Evolutionary conservation across 2,113 vertebrate genomes (phyloP).

Genomic region (Anhinga rufa): DNA sequence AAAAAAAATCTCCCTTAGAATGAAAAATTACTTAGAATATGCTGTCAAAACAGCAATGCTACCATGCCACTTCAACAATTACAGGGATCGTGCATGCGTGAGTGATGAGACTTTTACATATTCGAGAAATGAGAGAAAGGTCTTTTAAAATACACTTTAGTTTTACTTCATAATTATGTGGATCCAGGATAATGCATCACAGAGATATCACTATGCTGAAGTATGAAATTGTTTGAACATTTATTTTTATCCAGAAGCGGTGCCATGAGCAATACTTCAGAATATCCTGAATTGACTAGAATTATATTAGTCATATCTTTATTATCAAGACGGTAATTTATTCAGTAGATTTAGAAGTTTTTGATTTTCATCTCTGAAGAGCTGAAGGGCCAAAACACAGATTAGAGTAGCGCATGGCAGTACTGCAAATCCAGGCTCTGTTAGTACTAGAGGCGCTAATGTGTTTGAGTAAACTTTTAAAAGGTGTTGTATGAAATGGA

Average conservation of each 20-base stretch:
- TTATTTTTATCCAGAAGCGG: not conserved
- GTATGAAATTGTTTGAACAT: slow-evolving; percentile 17
- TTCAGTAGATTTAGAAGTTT: not conserved
- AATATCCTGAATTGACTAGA: not conserved
- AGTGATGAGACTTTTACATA: slow-evolving; percentile 1
- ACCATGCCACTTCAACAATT: not conserved
- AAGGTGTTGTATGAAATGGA: not conserved
- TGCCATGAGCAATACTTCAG: not conserved
- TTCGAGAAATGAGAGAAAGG: not conserved
- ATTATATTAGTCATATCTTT: slow-evolving; percentile 18
- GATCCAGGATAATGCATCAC: not conserved
- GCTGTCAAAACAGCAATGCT: not conserved
- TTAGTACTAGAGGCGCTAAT: not conserved
- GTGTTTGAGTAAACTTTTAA: not conserved
- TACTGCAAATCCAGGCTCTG: not conserved
- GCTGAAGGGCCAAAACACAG: slow-evolving; percentile 9
- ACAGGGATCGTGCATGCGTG: not conserved
- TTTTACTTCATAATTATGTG: not conserved
- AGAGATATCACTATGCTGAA: not conserved
- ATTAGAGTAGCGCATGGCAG: not conserved
- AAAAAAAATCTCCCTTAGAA: not conserved
- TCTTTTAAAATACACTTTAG: slow-evolving; percentile 25
- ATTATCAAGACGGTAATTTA: not conserved
- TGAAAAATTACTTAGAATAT: not conserved
- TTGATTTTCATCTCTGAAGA: slow-evolving; percentile 8